These are phyloP conservation scores for Chloroceryle inda DNA, from an alignment of 2,797 vertebrate genomes.

Conservation along the genomic window DNA sequence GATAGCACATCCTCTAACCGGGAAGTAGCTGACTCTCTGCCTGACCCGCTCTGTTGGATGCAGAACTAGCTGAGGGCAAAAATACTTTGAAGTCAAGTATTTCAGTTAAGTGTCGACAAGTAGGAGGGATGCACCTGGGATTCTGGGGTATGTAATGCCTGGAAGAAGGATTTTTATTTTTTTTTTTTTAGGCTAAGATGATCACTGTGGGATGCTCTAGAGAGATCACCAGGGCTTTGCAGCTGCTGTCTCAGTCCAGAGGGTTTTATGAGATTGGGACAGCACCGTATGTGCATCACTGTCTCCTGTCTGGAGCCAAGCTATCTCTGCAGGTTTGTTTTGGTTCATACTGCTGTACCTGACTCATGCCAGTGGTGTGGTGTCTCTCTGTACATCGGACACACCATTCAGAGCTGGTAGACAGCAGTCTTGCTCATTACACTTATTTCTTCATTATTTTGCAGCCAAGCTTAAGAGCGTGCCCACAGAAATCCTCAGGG, in stretches of 20 bases:
- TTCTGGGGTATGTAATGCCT: neutral
- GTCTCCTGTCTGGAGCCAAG: neutral
- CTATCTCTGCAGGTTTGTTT: neutral
- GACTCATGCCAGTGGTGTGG: accelerated
- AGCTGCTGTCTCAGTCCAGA: neutral
- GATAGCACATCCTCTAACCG: neutral
- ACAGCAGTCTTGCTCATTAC: neutral
- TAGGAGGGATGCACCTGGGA: constrained; percentile 15
- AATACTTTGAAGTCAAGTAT: neutral
- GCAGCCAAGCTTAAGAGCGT: neutral
- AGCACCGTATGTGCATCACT: neutral
- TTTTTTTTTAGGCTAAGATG: neutral
- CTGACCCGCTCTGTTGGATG: neutral
- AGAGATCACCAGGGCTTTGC: neutral
- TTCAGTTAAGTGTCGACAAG: neutral
- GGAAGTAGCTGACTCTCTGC: neutral
- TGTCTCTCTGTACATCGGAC: neutral
- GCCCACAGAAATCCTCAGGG: neutral
- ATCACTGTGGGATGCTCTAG: neutral
- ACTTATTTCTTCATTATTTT: neutral
- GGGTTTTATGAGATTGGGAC: constrained; percentile 1
- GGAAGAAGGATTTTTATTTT: constrained; percentile 15
- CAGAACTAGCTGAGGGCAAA: neutral
- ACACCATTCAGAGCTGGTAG: neutral
- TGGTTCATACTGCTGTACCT: accelerated